Conservation (phyloP, 2,888 invertebrate genomes). For the Microdon myrmicae region DNA sequence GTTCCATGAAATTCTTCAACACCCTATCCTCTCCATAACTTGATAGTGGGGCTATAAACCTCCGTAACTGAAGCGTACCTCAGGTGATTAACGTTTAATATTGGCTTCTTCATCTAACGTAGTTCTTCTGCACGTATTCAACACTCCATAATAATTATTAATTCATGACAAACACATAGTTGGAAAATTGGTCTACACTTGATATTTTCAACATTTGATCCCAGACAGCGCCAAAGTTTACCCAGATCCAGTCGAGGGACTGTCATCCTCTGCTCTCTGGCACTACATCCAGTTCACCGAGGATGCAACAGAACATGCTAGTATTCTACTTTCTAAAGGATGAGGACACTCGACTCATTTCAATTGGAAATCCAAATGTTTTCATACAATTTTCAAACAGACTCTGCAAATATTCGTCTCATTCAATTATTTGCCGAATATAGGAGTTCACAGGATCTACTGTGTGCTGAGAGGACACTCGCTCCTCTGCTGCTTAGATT, state of each 20-base stretch:
- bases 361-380: conserved; percentile 52
- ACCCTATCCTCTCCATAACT: no score
- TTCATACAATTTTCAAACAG: conserved; percentile 51
- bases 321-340: not conserved
- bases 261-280: not conserved
- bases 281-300: not conserved
- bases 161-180: conserved; percentile 27
- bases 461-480: not conserved
- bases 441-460: conserved; percentile 14
- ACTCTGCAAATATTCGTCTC: conserved; percentile 44
- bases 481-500: no score
- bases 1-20: no score
- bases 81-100: no score
- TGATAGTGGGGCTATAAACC: no score
- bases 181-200: conserved; percentile 26
- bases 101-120: no score
- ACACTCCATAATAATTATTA: conserved; percentile 34
- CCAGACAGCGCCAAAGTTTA: conserved; percentile 27
- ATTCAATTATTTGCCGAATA: conserved; percentile 47
- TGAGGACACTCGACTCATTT: conserved; percentile 31
- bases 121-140: no score
- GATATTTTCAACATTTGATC: conserved; percentile 29
- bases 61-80: no score
- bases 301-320: not conserved
- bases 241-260: not conserved